Percentiles rank a stretch among this genome's conserved stretches.
phyloP scores from a whole-genome alignment of 2,888 invertebrate genomes.

The Drosophila diplacantha region DNA sequence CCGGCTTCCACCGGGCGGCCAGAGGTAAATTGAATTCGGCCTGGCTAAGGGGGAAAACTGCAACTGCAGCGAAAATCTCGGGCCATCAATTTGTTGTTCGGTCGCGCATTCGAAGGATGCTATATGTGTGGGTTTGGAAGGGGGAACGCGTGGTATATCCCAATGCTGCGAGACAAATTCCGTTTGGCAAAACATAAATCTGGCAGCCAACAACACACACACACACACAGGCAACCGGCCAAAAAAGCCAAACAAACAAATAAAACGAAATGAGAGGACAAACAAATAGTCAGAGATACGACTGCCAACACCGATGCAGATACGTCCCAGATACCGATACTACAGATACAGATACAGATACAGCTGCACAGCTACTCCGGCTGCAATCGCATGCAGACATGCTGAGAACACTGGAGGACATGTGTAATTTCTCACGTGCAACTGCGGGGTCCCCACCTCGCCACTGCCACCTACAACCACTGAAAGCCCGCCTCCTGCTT shows the following conservation, averaged over 20 bases:
- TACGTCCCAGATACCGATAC: conserved; percentile 19
- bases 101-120: conserved; percentile 35
- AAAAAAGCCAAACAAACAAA: conserved; percentile 17
- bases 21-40: conserved; percentile 50
- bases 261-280: conserved; percentile 32
- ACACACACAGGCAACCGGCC: conserved; percentile 12
- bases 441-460: conserved; percentile 32
- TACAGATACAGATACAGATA: conserved; percentile 4
- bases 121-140: background rate
- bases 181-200: conserved; percentile 57
- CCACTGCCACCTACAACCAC: background rate
- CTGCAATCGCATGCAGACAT: conserved; percentile 38
- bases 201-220: conserved; percentile 19
- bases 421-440: conserved; percentile 69
- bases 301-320: conserved; percentile 19
- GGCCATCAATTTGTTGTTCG: conserved; percentile 53
- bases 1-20: background rate
- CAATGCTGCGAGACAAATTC: conserved; percentile 48
- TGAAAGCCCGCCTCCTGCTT: background rate
- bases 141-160: conserved; percentile 13
- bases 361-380: conserved; percentile 14
- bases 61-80: conserved; percentile 57
- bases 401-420: conserved; percentile 58
- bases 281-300: conserved; percentile 41
- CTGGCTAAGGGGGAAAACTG: conserved; percentile 32